These are phyloP conservation scores for Corynorhinus townsendii DNA, from an alignment of 2,113 vertebrate genomes.

Conservation along the genomic window DNA sequence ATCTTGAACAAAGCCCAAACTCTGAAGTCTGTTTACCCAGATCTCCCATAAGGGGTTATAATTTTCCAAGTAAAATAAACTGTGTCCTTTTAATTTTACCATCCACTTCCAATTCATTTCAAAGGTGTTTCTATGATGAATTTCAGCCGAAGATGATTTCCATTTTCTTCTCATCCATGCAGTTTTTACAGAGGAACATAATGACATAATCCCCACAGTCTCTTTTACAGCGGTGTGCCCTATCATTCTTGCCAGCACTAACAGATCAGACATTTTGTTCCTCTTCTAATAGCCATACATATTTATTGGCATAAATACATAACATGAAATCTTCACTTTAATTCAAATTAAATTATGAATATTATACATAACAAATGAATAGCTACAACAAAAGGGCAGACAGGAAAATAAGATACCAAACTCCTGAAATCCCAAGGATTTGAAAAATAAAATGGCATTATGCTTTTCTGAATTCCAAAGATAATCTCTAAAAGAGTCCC, in stretches of 20 bases:
- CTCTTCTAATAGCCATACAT: constrained; percentile 36
- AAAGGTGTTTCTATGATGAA: not conserved
- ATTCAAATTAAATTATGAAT: constrained; percentile 52
- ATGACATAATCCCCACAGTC: not conserved
- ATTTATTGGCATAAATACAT: constrained; percentile 42
- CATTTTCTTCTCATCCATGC: not conserved
- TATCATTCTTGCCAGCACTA: not conserved
- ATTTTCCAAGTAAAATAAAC: constrained; percentile 61
- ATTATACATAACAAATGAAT: constrained; percentile 50
- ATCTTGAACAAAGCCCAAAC: constrained; percentile 33
- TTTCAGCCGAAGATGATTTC: not conserved
- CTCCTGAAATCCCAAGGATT: not conserved
- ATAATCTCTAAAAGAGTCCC: not conserved
- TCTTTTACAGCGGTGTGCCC: not conserved
- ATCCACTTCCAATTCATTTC: constrained; percentile 22
- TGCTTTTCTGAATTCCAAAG: not conserved
- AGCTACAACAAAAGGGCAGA: constrained; percentile 9
- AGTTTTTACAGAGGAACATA: not conserved
- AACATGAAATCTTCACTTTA: constrained; percentile 33
- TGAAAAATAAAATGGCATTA: constrained; percentile 35
- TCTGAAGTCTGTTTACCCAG: not conserved
- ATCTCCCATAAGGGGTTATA: constrained; percentile 1
- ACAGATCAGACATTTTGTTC: not conserved
- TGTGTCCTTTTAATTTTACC: not conserved
- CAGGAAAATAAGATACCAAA: constrained; percentile 25